phyloP scores from a whole-genome alignment of 1,140 invertebrate genomes.

The Trissolcus basalis region DNA sequence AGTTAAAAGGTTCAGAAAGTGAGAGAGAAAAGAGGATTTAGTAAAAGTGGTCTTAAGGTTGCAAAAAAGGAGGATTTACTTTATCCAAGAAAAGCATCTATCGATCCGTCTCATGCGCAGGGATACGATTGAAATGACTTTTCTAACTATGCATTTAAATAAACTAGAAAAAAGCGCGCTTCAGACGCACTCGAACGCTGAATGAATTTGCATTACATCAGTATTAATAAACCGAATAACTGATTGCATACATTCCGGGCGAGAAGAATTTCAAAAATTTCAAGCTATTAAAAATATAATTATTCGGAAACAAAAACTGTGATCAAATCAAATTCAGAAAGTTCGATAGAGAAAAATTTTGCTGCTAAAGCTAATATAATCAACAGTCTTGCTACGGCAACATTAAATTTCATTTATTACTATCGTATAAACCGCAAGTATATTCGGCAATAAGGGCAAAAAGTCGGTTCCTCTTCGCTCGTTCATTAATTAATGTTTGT shows the following conservation, averaged over 20 bases:
- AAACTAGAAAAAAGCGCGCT: conserved; percentile 15
- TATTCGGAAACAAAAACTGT: conserved; percentile 1
- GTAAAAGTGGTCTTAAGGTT: conserved; percentile 55
- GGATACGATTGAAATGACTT: conserved; percentile 38
- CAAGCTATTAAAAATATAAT: no score
- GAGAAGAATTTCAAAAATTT: no score
- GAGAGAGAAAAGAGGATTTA: conserved; percentile 53
- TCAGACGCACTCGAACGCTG: conserved; percentile 10
- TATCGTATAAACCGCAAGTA: conserved; percentile 12
- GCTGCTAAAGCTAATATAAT: no score
- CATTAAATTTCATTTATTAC: conserved; percentile 36
- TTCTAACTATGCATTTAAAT: conserved; percentile 47
- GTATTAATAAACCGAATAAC: no score
- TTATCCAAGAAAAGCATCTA: conserved; percentile 55
- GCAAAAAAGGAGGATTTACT: conserved; percentile 54
- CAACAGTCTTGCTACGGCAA: no score
- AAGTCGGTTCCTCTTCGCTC: conserved; percentile 1
- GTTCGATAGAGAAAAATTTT: no score
- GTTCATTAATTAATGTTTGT: conserved; percentile 35
- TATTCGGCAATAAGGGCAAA: conserved; percentile 8
- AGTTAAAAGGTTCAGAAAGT: conserved; percentile 54
- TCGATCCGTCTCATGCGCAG: conserved; percentile 35
- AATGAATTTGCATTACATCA: not conserved
- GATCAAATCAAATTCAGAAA: conserved; percentile 34
- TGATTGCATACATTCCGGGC: no score